Conservation (phyloP, 1,140 invertebrate genomes). For the Drosophila pallidifrons region DNA sequence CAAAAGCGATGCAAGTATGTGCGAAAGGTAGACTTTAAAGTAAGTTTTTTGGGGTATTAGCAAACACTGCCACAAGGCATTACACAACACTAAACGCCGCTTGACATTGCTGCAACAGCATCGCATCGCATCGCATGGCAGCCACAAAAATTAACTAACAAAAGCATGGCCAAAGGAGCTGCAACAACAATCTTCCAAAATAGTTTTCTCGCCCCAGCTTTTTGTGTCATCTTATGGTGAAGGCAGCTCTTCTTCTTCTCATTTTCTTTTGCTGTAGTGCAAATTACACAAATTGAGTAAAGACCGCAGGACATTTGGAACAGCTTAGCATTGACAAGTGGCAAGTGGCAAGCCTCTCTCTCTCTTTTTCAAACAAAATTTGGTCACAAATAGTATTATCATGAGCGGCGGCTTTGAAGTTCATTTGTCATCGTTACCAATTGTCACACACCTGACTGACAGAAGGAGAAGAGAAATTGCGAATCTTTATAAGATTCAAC, state of each 20-base stretch:
- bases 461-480: no score
- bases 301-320: conserved; percentile 48
- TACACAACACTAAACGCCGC: conserved; percentile 56
- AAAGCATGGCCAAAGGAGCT: conserved; percentile 6
- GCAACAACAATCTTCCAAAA: conserved; percentile 24
- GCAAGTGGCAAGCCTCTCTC: neutral
- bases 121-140: conserved; percentile 1
- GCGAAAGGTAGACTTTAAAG: conserved; percentile 25
- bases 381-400: no score
- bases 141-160: conserved; percentile 51
- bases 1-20: conserved; percentile 34
- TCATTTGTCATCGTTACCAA: conserved; percentile 26
- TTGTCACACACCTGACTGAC: no score
- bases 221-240: conserved; percentile 7
- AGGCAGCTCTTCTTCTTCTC: neutral
- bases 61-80: conserved; percentile 44
- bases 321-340: conserved; percentile 20
- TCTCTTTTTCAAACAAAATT: no score
- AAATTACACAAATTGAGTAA: conserved; percentile 70
- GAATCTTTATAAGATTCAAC: no score
- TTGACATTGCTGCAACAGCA: conserved; percentile 13
- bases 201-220: conserved; percentile 17
- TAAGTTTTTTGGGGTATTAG: conserved; percentile 37
- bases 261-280: conserved; percentile 30
- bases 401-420: conserved; percentile 35